A percentile compares a stretch with the other conserved stretches of the same genome.
Conservation (phyloP, 2,113 vertebrate genomes). For the Plecotus auritus region DNA sequence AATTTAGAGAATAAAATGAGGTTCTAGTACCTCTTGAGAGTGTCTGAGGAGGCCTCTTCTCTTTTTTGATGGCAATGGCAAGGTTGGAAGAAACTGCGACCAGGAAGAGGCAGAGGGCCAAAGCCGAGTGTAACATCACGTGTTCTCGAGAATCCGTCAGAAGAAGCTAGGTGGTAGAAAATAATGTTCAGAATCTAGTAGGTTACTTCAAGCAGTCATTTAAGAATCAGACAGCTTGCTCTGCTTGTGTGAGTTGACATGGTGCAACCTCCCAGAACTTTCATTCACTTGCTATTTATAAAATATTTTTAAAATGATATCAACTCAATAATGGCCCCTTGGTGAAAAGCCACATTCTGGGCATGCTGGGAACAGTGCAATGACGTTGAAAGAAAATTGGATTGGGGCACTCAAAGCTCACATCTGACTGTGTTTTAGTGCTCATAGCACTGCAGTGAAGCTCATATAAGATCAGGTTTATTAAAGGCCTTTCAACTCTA, state of each 20-base stretch:
- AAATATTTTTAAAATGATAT: neutral
- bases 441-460: rapidly evolving
- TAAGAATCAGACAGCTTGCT: neutral
- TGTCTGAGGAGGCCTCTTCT: conserved; percentile 78
- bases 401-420: too few relatives aligned
- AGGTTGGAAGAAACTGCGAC: conserved; percentile 76
- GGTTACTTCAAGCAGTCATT: neutral
- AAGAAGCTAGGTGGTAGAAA: neutral
- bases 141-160: neutral
- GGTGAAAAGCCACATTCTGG: neutral
- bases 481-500: neutral
- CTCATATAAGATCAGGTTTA: neutral
- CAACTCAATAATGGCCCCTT: neutral
- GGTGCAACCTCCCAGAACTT: neutral
- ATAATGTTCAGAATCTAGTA: neutral
- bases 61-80: conserved; percentile 78
- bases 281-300: neutral
- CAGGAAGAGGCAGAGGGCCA: conserved; percentile 72
- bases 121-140: conserved; percentile 64
- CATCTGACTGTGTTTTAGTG: neutral
- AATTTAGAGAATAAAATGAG: neutral
- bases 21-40: conserved; percentile 80
- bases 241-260: neutral
- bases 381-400: neutral
- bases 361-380: neutral